These are phyloP conservation scores for Rhynchotus rufescens DNA, from an alignment of 2,797 vertebrate species.

Conservation along the genomic window DNA sequence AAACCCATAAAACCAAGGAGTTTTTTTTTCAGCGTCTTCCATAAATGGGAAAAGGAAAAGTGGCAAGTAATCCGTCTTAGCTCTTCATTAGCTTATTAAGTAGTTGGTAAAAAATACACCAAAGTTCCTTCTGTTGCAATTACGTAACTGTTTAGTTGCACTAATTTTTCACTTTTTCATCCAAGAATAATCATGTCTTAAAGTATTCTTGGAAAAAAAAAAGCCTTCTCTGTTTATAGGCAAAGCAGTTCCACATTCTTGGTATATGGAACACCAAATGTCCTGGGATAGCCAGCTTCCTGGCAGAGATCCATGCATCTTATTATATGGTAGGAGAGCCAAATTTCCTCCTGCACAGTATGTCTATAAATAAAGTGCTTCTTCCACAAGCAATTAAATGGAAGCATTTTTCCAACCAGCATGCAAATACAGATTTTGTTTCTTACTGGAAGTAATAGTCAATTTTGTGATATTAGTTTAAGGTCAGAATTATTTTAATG, in stretches of 20 bases:
- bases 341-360: slow-evolving; percentile 70
- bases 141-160: not conserved
- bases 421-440: slow-evolving; percentile 62
- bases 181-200: slow-evolving; percentile 13
- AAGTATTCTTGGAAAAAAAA: slow-evolving; percentile 21
- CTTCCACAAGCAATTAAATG: slow-evolving; percentile 71
- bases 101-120: not conserved
- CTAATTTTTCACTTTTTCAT: slow-evolving; percentile 2
- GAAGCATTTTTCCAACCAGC: slow-evolving; percentile 67
- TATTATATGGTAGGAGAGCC: slow-evolving; percentile 73
- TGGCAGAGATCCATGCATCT: slow-evolving; percentile 70
- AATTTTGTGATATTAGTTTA: slow-evolving; percentile 55
- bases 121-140: not conserved
- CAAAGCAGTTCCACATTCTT: slow-evolving; percentile 59
- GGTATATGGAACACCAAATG: slow-evolving; percentile 50
- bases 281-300: slow-evolving; percentile 59
- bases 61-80: not conserved
- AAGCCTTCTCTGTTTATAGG: slow-evolving; percentile 52
- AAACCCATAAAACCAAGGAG: not conserved
- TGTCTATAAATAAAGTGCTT: slow-evolving; percentile 77
- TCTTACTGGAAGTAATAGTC: slow-evolving; percentile 35
- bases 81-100: slow-evolving; percentile 11
- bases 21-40: not conserved
- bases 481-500: slow-evolving; percentile 50
- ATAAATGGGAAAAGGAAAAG: slow-evolving; percentile 3